Evolutionary conservation across 2,888 invertebrate genomes (phyloP), one percentile per base, ranked within the genome.

Genomic region (Aphodius granarius): DNA sequence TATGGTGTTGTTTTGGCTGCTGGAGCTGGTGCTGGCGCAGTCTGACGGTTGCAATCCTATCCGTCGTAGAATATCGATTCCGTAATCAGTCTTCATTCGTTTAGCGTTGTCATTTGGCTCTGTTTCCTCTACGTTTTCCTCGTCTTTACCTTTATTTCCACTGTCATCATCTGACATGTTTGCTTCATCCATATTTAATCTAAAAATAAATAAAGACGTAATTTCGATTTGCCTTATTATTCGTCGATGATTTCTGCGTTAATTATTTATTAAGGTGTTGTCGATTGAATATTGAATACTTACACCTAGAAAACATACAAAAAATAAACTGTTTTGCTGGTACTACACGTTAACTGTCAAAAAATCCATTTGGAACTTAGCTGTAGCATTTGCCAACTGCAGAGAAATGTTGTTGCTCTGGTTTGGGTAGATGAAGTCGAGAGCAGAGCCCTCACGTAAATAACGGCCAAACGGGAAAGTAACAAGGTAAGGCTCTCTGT

Each of bases 31-130:
- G 15, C 19, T 66, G 16, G 66, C n/a, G 4, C n/a, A 66, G 20
- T 66, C 66, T 43, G 43, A 43, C 4, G 43, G 43, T 43, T 6
- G 43, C 43, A 43, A 43, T 9, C 43, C 43, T 43, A 43, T 43
- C 43, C 43, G 4, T 23, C 23, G 6, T 13, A 43, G 13, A 9
- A 43, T 43, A 43, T 43, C 43, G 43, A 43, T 43, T 43, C 43
- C 43, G 43, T 43, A 43, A 43, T 43, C 83, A 72, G 83, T 85
- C 80, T 84, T 85, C 65, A 86, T 78, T 66, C 85, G 81, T 81
- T 86, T 86, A 15, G 77, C 78, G 72, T 76, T 78, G 63, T 80
- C 80, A 17, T 71, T 72, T 0, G 76, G 76, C 72, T 81, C 81
- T 20, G 43, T 75, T 64, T 79, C 77, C 21, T 66, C 18, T 20